Evolutionary conservation across 2,888 invertebrate genomes (phyloP), one percentile per base, ranked within the genome.

Genomic region (Nomada goodeniana): DNA sequence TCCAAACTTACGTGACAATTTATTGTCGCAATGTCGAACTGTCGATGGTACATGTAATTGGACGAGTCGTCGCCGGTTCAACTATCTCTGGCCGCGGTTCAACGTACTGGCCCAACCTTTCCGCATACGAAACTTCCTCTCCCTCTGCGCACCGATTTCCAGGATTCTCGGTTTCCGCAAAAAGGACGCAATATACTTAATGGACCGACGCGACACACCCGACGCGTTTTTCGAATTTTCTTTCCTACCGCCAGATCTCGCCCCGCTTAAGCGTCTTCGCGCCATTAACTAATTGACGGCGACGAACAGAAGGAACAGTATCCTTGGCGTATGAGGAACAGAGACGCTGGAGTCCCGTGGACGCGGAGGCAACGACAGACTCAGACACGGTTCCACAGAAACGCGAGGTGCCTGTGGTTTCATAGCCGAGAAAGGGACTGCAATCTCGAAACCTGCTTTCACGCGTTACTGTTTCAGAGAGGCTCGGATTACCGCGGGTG

Each of bases 221-320:
- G 61, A 36, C 64, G 81, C 73, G 74, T 84, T 85, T 86, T 63
- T 69, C 65, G 61, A 85, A 85, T 85, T 75, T 85, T 81, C 83
- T 75, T 85, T 81, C 70, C 47, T 23, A 26, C 11, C 20, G 55
- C 9, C 63, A 36, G 9, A 36, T 7, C 26, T 5, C 26, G 18
- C 44, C 55, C 59, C 64, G 59, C 60, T 77, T 73, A 75, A 72
- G 64, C 72, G 53, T 65, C 52, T 47, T 59, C 42, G 53, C 73
- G 73, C 86, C 86, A 86, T 86, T 86, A 86, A 86, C 86, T 86
- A 86, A 86, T 86, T 86, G 86, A 79, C 82, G 61, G 15, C 60
- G 36, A 61, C 67, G 52, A 82, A 63, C 26, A 47, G 74, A 50
- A 52, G 70, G 29, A n/a, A 2, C 42, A 13, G 13, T 13, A 59